Base-by-base conservation (phyloP, 2,113 vertebrate species). In the Meleagris gallopavo region DNA sequence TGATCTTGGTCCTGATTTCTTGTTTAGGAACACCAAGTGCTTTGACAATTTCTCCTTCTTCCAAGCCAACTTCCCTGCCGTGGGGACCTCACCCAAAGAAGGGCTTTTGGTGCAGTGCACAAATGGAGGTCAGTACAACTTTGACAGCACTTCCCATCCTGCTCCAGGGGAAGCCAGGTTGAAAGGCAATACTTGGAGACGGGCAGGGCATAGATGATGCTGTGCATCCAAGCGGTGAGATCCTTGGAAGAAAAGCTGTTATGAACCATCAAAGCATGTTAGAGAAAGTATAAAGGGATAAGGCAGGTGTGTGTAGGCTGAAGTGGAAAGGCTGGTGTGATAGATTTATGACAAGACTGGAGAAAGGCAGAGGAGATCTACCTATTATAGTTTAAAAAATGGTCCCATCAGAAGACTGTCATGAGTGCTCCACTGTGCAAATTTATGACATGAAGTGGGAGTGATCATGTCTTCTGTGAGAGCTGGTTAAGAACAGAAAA, bases 371-470 rank as follows among this genome's bases (percentile, higher is more conserved):
- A 94, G 82, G 82, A 91, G 78, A 83, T 89, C 82, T 85, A 83
- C 87, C 76, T 94, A 76, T 86, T 93, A 91, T 43, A 88, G 84
- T 43, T 87, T 89, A 38, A 94, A 95, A 94, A 95, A 94, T 89
- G 72, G 67, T 84, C 87, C 67, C 20, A 1, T 95, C 91, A 94
- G 87, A 94, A 85, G 43, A 50, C 82, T 95, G 91, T 81, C 89
- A 80, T 67, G 89, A 91, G 32, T 77, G 72, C 60, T 91, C 71
- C 58, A 40, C 67, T 64, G 64, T 71, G 93, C 41, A 85, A 92
- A 94, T 94, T 94, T 94, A 95, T 94, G 88, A 67, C 72, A 94
- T 71, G 60, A 38, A 80, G 91, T 97, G 84, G 91, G 93, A 95
- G 91, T 94, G 74, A 93, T 92, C 93, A 86, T 80, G 60, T 83